These are phyloP conservation scores for Mellilla xanthometata DNA, from an alignment of 2,888 invertebrate genomes.

Conservation along the genomic window DNA sequence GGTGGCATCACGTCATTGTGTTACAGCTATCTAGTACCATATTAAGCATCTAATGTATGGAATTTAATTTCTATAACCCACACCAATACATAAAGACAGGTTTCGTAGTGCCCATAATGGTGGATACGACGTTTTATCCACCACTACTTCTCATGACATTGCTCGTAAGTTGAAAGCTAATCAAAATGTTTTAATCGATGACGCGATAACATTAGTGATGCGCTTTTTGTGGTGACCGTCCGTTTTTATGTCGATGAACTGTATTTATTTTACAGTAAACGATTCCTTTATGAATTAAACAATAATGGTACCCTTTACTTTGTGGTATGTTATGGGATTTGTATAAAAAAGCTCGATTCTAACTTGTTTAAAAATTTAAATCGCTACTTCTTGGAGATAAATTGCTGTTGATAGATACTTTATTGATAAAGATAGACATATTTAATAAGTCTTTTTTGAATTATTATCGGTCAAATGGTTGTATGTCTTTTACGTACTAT, in stretches of 20 bases:
- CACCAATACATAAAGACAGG: slow-evolving; percentile 58
- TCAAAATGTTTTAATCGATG: slow-evolving; percentile 82
- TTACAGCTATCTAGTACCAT: slow-evolving; percentile 72
- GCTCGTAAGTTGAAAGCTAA: slow-evolving; percentile 80
- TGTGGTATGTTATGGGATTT: too few species aligned
- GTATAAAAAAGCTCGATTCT: too few species aligned
- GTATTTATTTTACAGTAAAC: slow-evolving; percentile 34
- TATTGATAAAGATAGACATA: too few species aligned
- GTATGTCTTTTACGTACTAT: too few species aligned
- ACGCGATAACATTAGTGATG: slow-evolving; percentile 75
- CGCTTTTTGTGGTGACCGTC: slow-evolving; percentile 37
- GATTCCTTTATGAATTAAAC: slow-evolving; percentile 32
- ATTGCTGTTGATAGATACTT: too few species aligned
- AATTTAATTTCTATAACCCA: slow-evolving; percentile 74
- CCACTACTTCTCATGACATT: slow-evolving; percentile 72
- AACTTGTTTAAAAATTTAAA: too few species aligned
- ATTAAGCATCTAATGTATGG: slow-evolving; percentile 77
- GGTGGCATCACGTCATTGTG: slow-evolving; percentile 79
- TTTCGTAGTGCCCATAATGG: slow-evolving; percentile 59
- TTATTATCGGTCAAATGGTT: too few species aligned
- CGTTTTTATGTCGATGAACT: slow-evolving; percentile 38
- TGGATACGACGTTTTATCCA: slow-evolving; percentile 65
- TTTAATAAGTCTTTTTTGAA: too few species aligned
- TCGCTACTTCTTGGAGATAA: too few species aligned
- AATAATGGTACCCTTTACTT: slow-evolving; percentile 16